Conservation (phyloP, 2,797 vertebrate genomes). For the Lepus oiostolus region DNA sequence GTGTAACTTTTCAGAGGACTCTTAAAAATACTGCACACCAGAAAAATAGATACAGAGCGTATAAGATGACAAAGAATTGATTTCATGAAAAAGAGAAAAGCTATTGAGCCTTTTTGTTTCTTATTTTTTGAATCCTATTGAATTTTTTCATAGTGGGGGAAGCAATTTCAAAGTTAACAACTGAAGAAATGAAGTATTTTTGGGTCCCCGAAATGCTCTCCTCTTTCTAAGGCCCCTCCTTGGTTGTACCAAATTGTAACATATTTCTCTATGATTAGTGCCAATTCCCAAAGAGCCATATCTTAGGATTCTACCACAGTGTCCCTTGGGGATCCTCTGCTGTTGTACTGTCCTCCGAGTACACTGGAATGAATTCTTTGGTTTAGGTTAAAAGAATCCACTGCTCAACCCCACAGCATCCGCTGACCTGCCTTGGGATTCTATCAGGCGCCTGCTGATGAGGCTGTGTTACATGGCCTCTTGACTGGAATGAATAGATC, state of each 20-base stretch:
- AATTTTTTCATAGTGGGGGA: conserved; percentile 29
- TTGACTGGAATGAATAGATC: not conserved
- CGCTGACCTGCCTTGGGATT: not conserved
- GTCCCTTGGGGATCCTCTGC: not conserved
- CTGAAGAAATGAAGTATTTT: conserved; percentile 60
- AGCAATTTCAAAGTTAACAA: conserved; percentile 54
- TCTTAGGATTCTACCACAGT: conserved; percentile 5
- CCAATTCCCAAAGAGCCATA: not conserved
- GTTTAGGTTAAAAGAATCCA: not conserved
- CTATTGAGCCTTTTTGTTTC: not conserved
- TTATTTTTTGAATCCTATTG: conserved; percentile 35
- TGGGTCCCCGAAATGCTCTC: not conserved
- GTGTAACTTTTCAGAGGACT: conserved; percentile 24
- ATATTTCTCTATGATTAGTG: conserved; percentile 58
- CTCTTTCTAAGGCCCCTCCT: conserved; percentile 8
- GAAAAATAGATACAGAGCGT: conserved; percentile 30
- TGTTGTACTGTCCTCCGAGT: not conserved
- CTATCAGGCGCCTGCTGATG: not conserved
- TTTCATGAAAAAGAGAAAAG: conserved; percentile 7
- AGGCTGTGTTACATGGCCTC: not conserved
- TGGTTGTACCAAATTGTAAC: conserved; percentile 25
- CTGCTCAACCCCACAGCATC: not conserved
- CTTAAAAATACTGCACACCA: not conserved
- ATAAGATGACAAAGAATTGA: conserved; percentile 33
- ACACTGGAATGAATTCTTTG: not conserved